phyloP scores from a whole-genome alignment of 1,140 invertebrate species.

The Hyphantria cunea region DNA sequence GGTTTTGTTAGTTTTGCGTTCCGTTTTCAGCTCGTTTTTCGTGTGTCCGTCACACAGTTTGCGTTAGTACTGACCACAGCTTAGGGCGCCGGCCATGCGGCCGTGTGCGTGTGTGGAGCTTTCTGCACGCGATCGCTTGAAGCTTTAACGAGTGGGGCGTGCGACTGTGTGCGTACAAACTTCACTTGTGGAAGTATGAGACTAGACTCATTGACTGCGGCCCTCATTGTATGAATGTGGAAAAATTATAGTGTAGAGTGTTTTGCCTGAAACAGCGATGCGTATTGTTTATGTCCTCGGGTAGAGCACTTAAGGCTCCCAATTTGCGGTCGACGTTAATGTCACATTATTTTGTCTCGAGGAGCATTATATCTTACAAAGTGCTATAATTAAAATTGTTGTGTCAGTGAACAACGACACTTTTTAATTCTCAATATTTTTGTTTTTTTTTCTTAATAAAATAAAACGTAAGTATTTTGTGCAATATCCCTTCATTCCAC shows the following conservation, averaged over 20 bases:
- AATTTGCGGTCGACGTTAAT: slow-evolving; percentile 71
- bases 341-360: slow-evolving; percentile 61
- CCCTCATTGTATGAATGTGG: slow-evolving; percentile 81
- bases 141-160: slow-evolving; percentile 71
- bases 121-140: slow-evolving; percentile 77
- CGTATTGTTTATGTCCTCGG: slow-evolving; percentile 69
- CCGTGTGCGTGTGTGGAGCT: slow-evolving; percentile 76
- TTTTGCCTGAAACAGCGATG: slow-evolving; percentile 76
- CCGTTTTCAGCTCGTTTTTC: slow-evolving; percentile 78
- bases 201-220: slow-evolving; percentile 81
- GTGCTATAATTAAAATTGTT: slow-evolving; percentile 66
- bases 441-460: too few relatives aligned
- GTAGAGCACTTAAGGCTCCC: slow-evolving; percentile 68
- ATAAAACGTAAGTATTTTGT: too few relatives aligned
- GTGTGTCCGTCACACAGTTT: slow-evolving; percentile 81
- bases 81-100: slow-evolving; percentile 76
- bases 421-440: not conserved
- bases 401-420: slow-evolving; percentile 34
- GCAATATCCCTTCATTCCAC: too few relatives aligned
- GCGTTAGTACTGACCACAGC: slow-evolving; percentile 80
- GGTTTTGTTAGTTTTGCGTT: slow-evolving; percentile 61
- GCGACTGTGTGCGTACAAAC: slow-evolving; percentile 67
- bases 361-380: slow-evolving; percentile 68
- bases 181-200: slow-evolving; percentile 73
- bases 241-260: slow-evolving; percentile 79